These are phyloP conservation scores for Aegypius monachus DNA, from an alignment of 2,113 vertebrate species.

Conservation along the genomic window DNA sequence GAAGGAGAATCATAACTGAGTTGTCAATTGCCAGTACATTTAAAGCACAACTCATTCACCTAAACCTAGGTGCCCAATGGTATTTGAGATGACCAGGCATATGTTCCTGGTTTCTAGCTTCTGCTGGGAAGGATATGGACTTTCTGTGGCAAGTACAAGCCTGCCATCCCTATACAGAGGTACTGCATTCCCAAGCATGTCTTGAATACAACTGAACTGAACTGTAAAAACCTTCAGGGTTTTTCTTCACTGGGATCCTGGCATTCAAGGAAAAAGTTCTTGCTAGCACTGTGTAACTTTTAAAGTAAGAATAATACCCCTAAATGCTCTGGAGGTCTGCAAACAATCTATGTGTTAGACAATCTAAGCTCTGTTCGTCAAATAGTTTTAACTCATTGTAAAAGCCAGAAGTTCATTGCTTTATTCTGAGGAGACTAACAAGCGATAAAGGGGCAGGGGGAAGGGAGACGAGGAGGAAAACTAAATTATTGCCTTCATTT, in stretches of 20 bases:
- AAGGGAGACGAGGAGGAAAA: neutral
- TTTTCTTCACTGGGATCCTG: conserved; percentile 12
- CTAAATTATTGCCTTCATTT: neutral
- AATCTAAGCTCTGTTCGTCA: conserved; percentile 18
- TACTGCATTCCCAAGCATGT: neutral
- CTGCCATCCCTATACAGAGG: neutral
- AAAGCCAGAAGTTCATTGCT: conserved; percentile 23
- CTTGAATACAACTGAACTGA: neutral
- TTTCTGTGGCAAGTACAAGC: neutral
- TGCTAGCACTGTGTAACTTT: neutral
- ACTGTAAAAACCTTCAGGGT: neutral
- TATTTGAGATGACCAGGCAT: neutral
- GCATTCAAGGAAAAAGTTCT: conserved; percentile 14
- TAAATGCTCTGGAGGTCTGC: conserved; percentile 25
- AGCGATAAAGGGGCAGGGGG: neutral
- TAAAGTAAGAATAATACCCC: conserved; percentile 19
- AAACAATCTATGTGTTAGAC: conserved; percentile 36
- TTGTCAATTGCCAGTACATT: neutral
- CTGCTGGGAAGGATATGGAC: neutral
- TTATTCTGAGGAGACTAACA: neutral
- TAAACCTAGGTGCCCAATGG: neutral
- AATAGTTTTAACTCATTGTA: conserved; percentile 33
- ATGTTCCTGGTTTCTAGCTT: neutral
- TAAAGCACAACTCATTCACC: neutral
- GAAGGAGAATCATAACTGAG: neutral